Evolutionary conservation across 2,797 vertebrate species (phyloP), one percentile per base, ranked within the genome.

Genomic region (Leucoraja ocellata): DNA sequence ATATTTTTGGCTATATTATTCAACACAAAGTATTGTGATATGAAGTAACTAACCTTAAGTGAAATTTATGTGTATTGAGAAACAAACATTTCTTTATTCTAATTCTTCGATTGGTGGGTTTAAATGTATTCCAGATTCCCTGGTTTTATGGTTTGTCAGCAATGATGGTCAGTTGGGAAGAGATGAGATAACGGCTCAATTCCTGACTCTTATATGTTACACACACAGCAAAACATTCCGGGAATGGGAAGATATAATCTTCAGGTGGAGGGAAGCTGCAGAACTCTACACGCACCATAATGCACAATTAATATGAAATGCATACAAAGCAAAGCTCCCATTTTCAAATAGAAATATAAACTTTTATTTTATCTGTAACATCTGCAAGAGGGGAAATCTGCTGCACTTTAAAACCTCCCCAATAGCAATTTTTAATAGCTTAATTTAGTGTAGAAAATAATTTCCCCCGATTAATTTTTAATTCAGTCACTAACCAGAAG

Each of bases 371-470:
- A 71, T 7, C 36, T 32, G 25, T 7, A 92, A n/a, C 39, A n/a
- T 92, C n/a, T 8, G 65, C 68, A 13, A 71, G n/a, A 32, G 32
- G 36, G 16, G 18, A 71, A 68, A 21, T 71, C 36, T 6, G 39
- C 2, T 25, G 71, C 39, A 76, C 28, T 73, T 74, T 23, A 13
- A 58, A 25, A 76, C 16, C 10, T 76, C 10, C n/a, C n/a, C 9
- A 54, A 54, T 18, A 74, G 71, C 13, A 92, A 58, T 28, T 74
- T 39, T 6, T 58, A 39, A 84, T 28, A 1, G 36, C 21, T 92
- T 92, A 92, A 76, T 92, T 23, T 28, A 76, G 23, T n/a, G 71
- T 74, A 54, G 74, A 92, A 92, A 68, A 74, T 92, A 23, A 76
- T 68, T 7, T 76, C 90, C 21, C 11, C 54, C 54, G 39, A 39